A percentile compares a stretch with the other conserved stretches of the same genome.
phyloP scores from a whole-genome alignment of 2,888 invertebrate species.

The Nowickia ferox region DNA sequence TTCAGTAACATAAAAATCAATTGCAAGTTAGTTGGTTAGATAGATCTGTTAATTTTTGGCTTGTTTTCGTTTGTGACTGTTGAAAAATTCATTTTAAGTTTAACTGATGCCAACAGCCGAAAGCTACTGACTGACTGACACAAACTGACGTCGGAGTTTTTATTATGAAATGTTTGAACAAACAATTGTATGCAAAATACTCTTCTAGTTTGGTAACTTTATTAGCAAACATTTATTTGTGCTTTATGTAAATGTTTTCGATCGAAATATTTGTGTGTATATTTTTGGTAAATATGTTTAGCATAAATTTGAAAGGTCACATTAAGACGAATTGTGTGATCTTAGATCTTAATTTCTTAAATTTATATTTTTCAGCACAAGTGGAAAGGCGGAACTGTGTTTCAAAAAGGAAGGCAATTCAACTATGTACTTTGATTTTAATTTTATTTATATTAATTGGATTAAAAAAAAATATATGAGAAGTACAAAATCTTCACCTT shows the following conservation, averaged over 20 bases:
- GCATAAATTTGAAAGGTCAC: slow-evolving; percentile 47
- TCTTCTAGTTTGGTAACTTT: slow-evolving; percentile 47
- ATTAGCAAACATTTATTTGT: slow-evolving; percentile 33
- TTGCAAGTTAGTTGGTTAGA: background rate
- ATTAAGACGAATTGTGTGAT: background rate
- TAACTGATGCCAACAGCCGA: slow-evolving; percentile 46
- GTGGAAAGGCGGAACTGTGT: no score
- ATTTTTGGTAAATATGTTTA: slow-evolving; percentile 14
- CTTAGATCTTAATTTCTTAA: background rate
- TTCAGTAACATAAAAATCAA: background rate
- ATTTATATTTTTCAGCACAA: background rate
- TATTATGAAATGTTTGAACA: slow-evolving; percentile 30
- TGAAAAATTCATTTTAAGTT: slow-evolving; percentile 11
- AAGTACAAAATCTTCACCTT: no score
- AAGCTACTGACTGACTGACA: slow-evolving; percentile 37
- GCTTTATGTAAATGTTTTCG: background rate
- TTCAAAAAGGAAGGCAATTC: no score
- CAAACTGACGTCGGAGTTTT: slow-evolving; percentile 16
- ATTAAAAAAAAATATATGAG: no score
- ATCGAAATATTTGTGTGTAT: background rate
- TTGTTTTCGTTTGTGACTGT: background rate
- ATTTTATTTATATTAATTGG: no score
- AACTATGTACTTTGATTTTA: no score
- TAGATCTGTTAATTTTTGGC: slow-evolving; percentile 17
- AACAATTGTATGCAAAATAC: slow-evolving; percentile 52